These are phyloP conservation scores for Austrofundulus limnaeus DNA, from an alignment of 2,113 vertebrate species.

Conservation along the genomic window DNA sequence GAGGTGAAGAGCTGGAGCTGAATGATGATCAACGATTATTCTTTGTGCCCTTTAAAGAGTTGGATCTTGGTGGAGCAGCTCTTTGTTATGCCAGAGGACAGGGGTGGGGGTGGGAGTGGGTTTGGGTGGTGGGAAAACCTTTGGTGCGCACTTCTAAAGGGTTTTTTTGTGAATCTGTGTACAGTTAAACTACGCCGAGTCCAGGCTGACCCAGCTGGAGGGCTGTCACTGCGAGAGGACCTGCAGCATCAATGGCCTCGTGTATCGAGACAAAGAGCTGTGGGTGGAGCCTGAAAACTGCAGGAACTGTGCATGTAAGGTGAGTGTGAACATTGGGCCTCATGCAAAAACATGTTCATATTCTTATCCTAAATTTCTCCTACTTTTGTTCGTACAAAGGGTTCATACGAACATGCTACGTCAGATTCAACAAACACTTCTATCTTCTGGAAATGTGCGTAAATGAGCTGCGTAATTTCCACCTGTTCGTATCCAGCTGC, in stretches of 20 bases:
- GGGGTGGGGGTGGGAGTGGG: no score
- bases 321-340: slow-evolving; percentile 61
- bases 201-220: slow-evolving; percentile 92
- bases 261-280: slow-evolving; percentile 90
- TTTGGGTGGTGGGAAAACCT: slow-evolving; percentile 6
- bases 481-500: no score
- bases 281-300: slow-evolving; percentile 95
- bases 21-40: slow-evolving; percentile 46
- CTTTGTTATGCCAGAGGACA: slow-evolving; percentile 16
- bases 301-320: slow-evolving; percentile 92
- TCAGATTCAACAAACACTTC: no score
- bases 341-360: no score
- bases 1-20: slow-evolving; percentile 51
- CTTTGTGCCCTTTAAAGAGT: slow-evolving; percentile 42
- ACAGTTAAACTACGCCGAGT: slow-evolving; percentile 95
- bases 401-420: no score
- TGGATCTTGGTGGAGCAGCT: slow-evolving; percentile 29
- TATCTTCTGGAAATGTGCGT: no score
- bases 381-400: no score
- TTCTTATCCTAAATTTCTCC: no score
- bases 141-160: slow-evolving; percentile 11
- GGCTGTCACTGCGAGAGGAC: slow-evolving; percentile 95
- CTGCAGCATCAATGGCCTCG: slow-evolving; percentile 86
- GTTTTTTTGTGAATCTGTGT: slow-evolving; percentile 14
- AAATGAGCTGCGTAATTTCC: no score